Conservation (phyloP, 2,113 vertebrate species). For the Myiozetetes cayanensis region DNA sequence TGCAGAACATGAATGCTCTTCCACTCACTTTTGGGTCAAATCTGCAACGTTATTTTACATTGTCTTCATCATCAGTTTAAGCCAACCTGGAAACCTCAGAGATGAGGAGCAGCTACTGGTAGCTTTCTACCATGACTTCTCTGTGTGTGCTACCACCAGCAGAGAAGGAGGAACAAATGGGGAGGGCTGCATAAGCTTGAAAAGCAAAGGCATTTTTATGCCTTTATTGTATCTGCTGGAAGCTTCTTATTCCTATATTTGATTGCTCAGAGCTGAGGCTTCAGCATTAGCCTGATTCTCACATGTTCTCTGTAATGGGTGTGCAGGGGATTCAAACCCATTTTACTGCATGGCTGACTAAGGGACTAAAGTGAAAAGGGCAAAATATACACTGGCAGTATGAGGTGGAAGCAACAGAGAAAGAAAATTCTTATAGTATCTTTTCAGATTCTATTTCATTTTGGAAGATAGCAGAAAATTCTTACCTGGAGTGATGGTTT, state of each 20-base stretch:
- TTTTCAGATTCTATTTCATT: background rate
- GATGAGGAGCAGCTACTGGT: background rate
- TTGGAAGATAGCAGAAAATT: background rate
- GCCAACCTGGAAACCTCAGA: background rate
- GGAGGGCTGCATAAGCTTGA: rapidly evolving
- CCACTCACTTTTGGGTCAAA: background rate
- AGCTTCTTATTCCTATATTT: background rate
- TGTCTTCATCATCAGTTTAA: background rate
- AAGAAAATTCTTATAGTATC: rapidly evolving
- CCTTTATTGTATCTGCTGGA: background rate
- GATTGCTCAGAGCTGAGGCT: background rate
- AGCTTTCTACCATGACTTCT: background rate
- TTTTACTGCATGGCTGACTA: background rate
- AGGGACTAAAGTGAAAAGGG: background rate
- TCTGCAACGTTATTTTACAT: background rate
- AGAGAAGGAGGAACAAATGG: background rate
- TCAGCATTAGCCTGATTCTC: background rate
- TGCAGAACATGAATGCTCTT: background rate
- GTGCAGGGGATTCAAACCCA: background rate
- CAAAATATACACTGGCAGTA: background rate
- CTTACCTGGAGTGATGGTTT: background rate
- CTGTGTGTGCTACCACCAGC: rapidly evolving
- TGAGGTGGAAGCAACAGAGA: background rate
- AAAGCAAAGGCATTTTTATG: background rate
- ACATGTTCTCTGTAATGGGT: background rate